phyloP scores from a whole-genome alignment of 2,888 invertebrate species.

The Catocala nupta region DNA sequence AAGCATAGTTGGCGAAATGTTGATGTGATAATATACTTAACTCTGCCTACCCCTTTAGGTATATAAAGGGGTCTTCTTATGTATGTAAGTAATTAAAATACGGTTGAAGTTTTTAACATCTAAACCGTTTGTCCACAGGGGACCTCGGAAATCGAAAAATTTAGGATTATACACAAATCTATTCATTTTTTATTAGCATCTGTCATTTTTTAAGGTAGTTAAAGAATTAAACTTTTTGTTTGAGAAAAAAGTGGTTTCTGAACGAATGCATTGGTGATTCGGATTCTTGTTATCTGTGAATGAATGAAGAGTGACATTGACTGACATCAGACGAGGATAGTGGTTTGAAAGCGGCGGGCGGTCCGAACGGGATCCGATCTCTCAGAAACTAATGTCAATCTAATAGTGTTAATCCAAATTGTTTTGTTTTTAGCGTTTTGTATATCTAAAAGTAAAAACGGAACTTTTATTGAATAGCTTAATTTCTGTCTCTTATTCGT shows the following conservation, averaged over 20 bases:
- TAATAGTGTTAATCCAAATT: slow-evolving; percentile 24
- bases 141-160: background rate
- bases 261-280: slow-evolving; percentile 55
- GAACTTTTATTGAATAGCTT: too few relatives aligned
- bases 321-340: slow-evolving; percentile 62
- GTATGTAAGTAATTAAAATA: background rate
- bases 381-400: slow-evolving; percentile 34
- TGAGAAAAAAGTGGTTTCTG: slow-evolving; percentile 27
- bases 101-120: background rate
- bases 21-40: too few relatives aligned
- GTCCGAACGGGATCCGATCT: slow-evolving; percentile 39
- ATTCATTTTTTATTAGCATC: background rate
- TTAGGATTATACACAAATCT: background rate
- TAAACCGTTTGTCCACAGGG: slow-evolving; percentile 3
- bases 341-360: slow-evolving; percentile 48
- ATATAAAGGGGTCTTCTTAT: too few relatives aligned
- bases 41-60: too few relatives aligned
- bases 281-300: slow-evolving; percentile 61
- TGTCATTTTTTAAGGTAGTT: slow-evolving; percentile 5
- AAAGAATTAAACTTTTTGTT: slow-evolving; percentile 12
- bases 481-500: too few relatives aligned
- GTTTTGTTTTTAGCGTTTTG: background rate
- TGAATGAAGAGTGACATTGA: slow-evolving; percentile 73
- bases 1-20: too few relatives aligned
- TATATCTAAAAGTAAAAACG: background rate